Conservation (phyloP, 2,888 invertebrate genomes). For the Apomyelois bistriatella region DNA sequence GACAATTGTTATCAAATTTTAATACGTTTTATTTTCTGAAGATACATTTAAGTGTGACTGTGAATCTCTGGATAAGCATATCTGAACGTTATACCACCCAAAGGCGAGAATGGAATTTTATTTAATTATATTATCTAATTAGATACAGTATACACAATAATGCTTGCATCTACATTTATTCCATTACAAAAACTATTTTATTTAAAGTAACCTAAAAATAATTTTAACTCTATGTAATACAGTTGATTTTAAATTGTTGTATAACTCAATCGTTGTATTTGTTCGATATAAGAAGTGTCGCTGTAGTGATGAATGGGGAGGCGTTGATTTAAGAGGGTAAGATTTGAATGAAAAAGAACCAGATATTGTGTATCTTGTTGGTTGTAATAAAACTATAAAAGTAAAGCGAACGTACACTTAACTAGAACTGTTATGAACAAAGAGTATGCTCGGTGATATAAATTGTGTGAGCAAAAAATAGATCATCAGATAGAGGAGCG, state of each 20-base stretch:
- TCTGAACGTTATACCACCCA: conserved; percentile 60
- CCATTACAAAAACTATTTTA: conserved; percentile 35
- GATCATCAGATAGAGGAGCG: conserved; percentile 32
- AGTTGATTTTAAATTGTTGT: conserved; percentile 38
- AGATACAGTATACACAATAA: conserved; percentile 62
- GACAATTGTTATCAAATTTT: conserved; percentile 10
- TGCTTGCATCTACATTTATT: conserved; percentile 63
- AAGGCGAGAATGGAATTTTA: conserved; percentile 56
- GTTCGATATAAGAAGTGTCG: conserved; percentile 54
- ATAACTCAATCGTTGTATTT: conserved; percentile 30
- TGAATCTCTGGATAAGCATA: conserved; percentile 49
- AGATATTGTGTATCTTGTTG: conserved; percentile 52
- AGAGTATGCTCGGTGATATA: conserved; percentile 3
- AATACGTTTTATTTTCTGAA: conserved; percentile 13
- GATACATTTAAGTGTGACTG: conserved; percentile 32
- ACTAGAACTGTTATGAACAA: conserved; percentile 21
- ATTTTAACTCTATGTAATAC: conserved; percentile 25
- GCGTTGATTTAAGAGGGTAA: conserved; percentile 67
- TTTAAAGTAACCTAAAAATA: conserved; percentile 23
- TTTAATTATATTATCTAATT: conserved; percentile 72
- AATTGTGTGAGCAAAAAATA: conserved; percentile 20
- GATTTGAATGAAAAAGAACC: conserved; percentile 48
- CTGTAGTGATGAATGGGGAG: conserved; percentile 61
- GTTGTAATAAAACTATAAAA: conserved; percentile 64
- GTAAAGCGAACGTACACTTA: conserved; percentile 30